A percentile compares a stretch with the other conserved stretches of the same genome.
These are phyloP conservation scores for Linnaemya vulpina DNA, from an alignment of 2,888 invertebrate genomes.

Conservation along the genomic window DNA sequence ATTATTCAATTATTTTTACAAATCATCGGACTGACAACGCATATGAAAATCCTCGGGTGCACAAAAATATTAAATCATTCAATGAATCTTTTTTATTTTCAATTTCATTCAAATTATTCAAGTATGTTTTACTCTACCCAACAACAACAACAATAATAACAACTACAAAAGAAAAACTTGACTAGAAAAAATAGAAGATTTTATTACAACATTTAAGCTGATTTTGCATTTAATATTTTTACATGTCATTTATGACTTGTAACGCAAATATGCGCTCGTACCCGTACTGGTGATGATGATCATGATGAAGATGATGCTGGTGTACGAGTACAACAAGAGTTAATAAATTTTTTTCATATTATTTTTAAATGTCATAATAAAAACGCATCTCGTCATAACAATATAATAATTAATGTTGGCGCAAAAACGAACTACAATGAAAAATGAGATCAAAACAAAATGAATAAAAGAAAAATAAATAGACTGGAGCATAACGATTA, in stretches of 20 bases:
- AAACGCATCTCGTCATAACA: conserved; percentile 30
- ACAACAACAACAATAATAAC: background rate
- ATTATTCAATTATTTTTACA: conserved; percentile 50
- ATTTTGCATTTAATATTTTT: conserved; percentile 48
- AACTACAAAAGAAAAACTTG: background rate
- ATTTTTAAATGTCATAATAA: conserved; percentile 59
- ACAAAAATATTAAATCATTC: background rate
- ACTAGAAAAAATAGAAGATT: conserved; percentile 19
- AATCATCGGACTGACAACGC: conserved; percentile 8
- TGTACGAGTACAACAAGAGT: conserved; percentile 19
- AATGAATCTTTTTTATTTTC: conserved; percentile 21
- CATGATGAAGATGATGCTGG: background rate
- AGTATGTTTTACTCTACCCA: conserved; percentile 28
- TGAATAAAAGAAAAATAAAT: background rate
- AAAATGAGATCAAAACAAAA: conserved; percentile 45
- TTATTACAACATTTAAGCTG: conserved; percentile 52
- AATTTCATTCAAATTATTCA: conserved; percentile 47
- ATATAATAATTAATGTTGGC: conserved; percentile 11
- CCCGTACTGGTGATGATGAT: background rate
- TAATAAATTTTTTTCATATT: conserved; percentile 14
- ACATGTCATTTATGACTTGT: conserved; percentile 54
- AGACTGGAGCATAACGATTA: background rate
- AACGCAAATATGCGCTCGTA: background rate
- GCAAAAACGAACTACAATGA: background rate
- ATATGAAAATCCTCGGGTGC: background rate